Base-by-base conservation (phyloP, 2,888 invertebrate genomes). In the Cantharis rufa region DNA sequence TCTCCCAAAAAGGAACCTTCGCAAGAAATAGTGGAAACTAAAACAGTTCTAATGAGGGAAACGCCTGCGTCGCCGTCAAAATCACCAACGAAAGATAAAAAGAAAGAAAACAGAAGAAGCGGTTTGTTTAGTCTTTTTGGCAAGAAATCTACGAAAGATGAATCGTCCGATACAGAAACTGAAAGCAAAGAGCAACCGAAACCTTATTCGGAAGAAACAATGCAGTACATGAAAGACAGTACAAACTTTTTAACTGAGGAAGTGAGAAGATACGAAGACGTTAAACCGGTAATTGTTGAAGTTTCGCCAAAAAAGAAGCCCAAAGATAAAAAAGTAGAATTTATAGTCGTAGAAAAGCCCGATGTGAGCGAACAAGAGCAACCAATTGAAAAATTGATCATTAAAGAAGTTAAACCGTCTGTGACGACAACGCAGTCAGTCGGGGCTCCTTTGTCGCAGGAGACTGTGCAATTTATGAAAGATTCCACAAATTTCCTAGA, bases 61-160 rank as follows among this genome's bases (percentile, higher is more conserved):
- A 24, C 24, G 9, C 18, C 64, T 13, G 21, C n/a, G 10, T 66
- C 64, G 16, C 64, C 64, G 1, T 48, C 28, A 13, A n/a, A 16
- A 62, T 48, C n/a, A 21, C 48, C 28, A 4, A 64, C 18, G 15
- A 64, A 71, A 70, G 79, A 80, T 68, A 80, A 83, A 72, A 71
- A 62, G 15, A 79, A 77, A 64, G 81, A 80, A 15, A 78, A 81
- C 5, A 81, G 80, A 71, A 83, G 82, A 77, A 74, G 81, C 75
- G 81, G 83, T 68, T 78, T 83, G 69, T 82, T 83, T 78, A 81
- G 81, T 69, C 69, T 83, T 62, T 83, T 83, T 71, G 81, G 81
- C n/a, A 82, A 83, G 72, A 82, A 83, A 78, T 48, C 77, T 7
- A 83, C 82, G 80, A 80, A 76, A 72, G 81, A 76, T 9, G 66